Base-by-base conservation (phyloP, 2,113 vertebrate species). In the Barbus barbus region DNA sequence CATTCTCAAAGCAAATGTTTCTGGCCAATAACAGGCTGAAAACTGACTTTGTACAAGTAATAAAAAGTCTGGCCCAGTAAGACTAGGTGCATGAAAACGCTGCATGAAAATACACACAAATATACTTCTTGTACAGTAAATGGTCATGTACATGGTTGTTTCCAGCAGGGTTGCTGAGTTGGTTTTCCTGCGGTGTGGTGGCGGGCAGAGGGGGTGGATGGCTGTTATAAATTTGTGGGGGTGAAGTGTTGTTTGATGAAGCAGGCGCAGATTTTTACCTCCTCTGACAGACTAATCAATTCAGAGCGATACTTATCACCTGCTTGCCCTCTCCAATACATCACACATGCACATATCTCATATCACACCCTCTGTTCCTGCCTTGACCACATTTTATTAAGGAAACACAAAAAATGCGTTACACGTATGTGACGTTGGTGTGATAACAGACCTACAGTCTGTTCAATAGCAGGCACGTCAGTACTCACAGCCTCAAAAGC, bases 221-320 rank as follows among this genome's bases (percentile, higher is more conserved):
- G 38, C 18, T 71, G 79, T 71, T 71, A 82, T 71, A 82, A 71
- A 84, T 84, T 33, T 56, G n/a, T 31, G 18, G 46, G 60, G 22
- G 63, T 69, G 41, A 75, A 48, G 56, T 36, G 73, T 20, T 41
- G 46, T 20, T 28, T 78, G 83, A 84, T 84, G 83, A 78, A 84
- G 63, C 61, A 78, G 46, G 74, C 53, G 75, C 83, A 78, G 75
- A 84, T 71, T 33, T 79, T 84, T 78, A 58, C 74, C 46, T 78
- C 63, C 46, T 58, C 46, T 84, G 83, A 84, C 83, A 84, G 75
- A 58, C n/a, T 84, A 84, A 84, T 84, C 82, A 84, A 84, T 84
- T 69, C 75, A 75, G 61, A 84, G 58, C 46, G n/a, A 77, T 69
- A 56, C 83, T 84, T 84, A 84, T 84, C 83, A 78, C 74, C 75